Base-by-base conservation (phyloP, 1,140 invertebrate genomes). In the Trichogramma pretiosum region DNA sequence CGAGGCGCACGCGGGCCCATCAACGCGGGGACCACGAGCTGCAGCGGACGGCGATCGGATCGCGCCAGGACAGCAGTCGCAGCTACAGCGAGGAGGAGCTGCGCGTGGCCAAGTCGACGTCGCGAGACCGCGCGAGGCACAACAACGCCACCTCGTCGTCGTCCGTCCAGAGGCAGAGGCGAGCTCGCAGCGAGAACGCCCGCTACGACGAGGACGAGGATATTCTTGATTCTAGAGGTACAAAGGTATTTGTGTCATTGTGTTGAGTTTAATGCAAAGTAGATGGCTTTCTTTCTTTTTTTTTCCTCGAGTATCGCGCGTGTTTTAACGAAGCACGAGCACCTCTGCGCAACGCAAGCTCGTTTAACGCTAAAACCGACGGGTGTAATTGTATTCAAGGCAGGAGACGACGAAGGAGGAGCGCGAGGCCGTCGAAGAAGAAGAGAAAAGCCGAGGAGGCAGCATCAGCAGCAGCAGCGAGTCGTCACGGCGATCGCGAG, bases 71-170 rank as follows among this genome's bases (percentile, higher is more conserved):
- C 13, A n/a, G n/a, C n/a, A 70, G 64, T 51, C 58, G 63, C 0
- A 71, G 68, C 48, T 70, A 66, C 33, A 72, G 69, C 43, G 68
- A 73, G 37, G 68, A 72, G 39, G 67, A 73, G 49, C 50, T 70
- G 1, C 55, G 63, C 14, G 21, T 62, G 1, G 58, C 67, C 2
- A 71, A 67, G 30, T 53, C 58, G 2, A 64, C 61, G 0, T 59
- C 57, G 19, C 59, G 54, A 19, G 59, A 52, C n/a, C n/a, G 5
- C 0, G 11, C 7, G 2, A 35, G 11, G 22, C n/a, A n/a, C n/a
- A n/a, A n/a, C n/a, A n/a, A n/a, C n/a, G n/a, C n/a, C n/a, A n/a
- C n/a, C n/a, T n/a, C n/a, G n/a, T n/a, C n/a, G n/a, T n/a, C n/a
- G 55, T 60, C n/a, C 1, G 18, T 4, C 13, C 28, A 45, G 8